phyloP scores from a whole-genome alignment of 2,888 invertebrate species.

The Chymomyza caudatula region DNA sequence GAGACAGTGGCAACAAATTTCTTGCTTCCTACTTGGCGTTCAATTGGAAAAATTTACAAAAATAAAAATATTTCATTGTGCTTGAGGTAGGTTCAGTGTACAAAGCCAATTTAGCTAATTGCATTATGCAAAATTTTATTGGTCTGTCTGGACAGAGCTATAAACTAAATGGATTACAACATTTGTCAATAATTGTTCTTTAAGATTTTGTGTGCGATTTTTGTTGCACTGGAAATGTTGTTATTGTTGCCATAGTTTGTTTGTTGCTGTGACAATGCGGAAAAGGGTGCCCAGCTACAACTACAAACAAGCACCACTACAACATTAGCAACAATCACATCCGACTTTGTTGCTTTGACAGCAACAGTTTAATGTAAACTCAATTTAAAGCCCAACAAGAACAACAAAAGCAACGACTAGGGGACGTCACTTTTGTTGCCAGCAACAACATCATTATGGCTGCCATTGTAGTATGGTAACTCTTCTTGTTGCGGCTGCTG shows the following conservation, averaged over 20 bases:
- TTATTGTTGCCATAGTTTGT: conserved; percentile 32
- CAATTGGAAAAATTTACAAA: neutral
- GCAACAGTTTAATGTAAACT: conserved; percentile 39
- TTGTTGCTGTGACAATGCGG: conserved; percentile 64
- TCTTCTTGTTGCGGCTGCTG: conserved; percentile 15
- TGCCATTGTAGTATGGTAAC: conserved; percentile 43
- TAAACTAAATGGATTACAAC: neutral
- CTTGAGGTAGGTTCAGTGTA: conserved; percentile 3
- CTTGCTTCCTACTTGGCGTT: neutral
- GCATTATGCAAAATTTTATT: conserved; percentile 6
- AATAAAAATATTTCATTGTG: neutral
- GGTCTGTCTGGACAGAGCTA: neutral
- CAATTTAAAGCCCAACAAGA: conserved; percentile 24
- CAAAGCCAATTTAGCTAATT: neutral
- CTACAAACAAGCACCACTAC: conserved; percentile 17
- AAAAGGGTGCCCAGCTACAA: conserved; percentile 49
- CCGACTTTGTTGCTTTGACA: conserved; percentile 46
- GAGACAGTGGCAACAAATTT: conserved; percentile 12
- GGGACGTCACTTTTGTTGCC: neutral
- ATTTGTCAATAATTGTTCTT: conserved; percentile 3
- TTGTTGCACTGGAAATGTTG: neutral
- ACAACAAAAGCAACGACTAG: conserved; percentile 31
- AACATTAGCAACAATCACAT: conserved; percentile 48
- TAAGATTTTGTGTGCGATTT: neutral
- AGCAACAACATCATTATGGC: conserved; percentile 53